Evolutionary conservation across 2,888 invertebrate genomes (phyloP), one percentile per base, ranked within the genome.

Genomic region (Xanthorhoe designata): DNA sequence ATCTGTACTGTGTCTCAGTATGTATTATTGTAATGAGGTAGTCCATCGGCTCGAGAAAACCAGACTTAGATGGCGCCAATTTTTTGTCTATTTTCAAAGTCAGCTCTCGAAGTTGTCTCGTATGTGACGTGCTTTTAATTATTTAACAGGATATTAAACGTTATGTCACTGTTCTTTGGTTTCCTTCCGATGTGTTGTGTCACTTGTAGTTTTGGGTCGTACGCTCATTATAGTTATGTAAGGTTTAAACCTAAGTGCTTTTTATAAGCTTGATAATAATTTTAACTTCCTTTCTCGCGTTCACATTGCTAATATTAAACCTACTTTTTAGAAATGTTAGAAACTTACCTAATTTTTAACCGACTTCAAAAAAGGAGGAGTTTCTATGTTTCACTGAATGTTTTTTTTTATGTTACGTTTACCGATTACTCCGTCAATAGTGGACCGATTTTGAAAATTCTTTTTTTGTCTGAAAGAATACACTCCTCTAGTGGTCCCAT

Each of bases 21-120:
- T 13, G 13, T 80, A 76, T 80, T 80, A 77, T 70, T 75, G 45
- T 79, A 79, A 82, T 80, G 70, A 75, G 74, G 29, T 42, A 9
- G 38, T 38, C 13, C 10, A 10, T 9, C 9, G 69, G 58, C 32
- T 32, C 32, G 32, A 70, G 66, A 55, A 53, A 69, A 73, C 62
- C 61, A 75, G 73, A 74, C 38, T 38, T 1, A 9, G 38, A 58
- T 24, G 69, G 51, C 67, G 60, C 60, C 53, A 50, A 45, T 47
- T 18, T 50, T 59, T 68, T 64, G 52, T 61, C 50, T 13, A 38
- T 38, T 47, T 55, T 51, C 42, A 53, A 45, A 58, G 58, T 60
- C 62, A 54, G 56, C 59, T 66, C 57, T 65, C 57, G 65, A 59
- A 68, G 66, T 53, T 7, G 66, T 66, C 61, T 56, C 24, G 53